phyloP scores from a whole-genome alignment of 64 coral and sea anemone genomes.

The Catalaphyllia jardinei region DNA sequence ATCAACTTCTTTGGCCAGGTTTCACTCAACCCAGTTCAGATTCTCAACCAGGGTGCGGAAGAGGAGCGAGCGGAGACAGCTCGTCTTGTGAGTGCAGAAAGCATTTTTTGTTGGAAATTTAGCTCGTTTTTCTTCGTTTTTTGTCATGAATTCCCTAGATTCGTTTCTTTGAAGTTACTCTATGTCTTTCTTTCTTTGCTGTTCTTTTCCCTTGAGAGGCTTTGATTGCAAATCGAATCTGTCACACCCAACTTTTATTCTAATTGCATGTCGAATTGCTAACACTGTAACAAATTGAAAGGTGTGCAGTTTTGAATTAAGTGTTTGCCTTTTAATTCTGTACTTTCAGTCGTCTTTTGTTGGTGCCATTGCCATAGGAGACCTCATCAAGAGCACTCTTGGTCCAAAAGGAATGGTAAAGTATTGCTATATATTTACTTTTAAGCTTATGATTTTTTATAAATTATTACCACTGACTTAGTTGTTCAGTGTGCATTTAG shows the following conservation, averaged over 20 bases:
- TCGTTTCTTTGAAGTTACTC: background rate
- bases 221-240: background rate
- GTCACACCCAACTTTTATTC: background rate
- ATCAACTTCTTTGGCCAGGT: constrained; percentile 57
- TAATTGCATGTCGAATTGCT: background rate
- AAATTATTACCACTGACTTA: background rate
- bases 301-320: background rate
- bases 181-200: background rate
- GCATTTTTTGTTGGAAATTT: background rate
- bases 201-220: background rate
- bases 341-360: constrained; percentile 95
- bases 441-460: background rate
- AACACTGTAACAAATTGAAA: background rate
- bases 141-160: background rate
- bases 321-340: background rate
- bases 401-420: constrained; percentile 99
- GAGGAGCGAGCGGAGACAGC: constrained; percentile 95
- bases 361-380: constrained; percentile 97
- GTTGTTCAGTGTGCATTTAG: background rate
- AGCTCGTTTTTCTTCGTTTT: background rate
- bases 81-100: constrained; percentile 70
- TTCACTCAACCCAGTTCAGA: constrained; percentile 96
- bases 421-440: background rate
- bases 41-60: constrained; percentile 91
- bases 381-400: constrained; percentile 94